Evolutionary conservation across 2,113 vertebrate genomes (phyloP), one percentile per base, ranked within the genome.

Genomic region (Dicerorhinus sumatrensis): DNA sequence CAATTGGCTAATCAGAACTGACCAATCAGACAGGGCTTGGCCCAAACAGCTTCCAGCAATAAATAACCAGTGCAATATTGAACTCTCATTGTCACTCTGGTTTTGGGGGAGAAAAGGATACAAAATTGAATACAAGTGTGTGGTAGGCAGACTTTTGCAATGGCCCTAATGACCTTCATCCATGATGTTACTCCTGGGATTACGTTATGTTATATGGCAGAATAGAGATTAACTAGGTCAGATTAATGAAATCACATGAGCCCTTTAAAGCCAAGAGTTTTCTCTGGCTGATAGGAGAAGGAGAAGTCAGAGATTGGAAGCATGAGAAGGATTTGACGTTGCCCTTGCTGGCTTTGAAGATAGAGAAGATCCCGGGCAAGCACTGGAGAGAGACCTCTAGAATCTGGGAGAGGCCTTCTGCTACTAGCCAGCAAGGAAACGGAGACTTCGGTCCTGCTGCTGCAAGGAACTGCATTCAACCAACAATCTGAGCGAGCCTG

Each of bases 171-270:
- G 67, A 54, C 27, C 31, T 18, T 67, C 27, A 11, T 21, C 33
- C 8, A 42, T 62, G 56, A 14, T 20, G 0, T 76, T 25, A 60
- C 18, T 65, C 31, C 33, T 46, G 27, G 39, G 23, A 60, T 65
- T 29, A 62, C 7, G 29, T 6, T 36, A 16, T 7, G 11, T 46
- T n/a, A 3, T 8, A 1, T 8, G 3, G 48, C 6, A 46, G 39
- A 29, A 58, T 2, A 62, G 48, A 75, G 46, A 27, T 21, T 76
- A 31, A n/a, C 27, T 3, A 9, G 18, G 20, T 3, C 3, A 10
- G 17, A 31, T 73, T 72, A 1, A 25, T 62, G 2, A 11, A 58
- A 46, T n/a, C 58, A 31, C 17, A 39, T 0, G 4, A 36, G 9
- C 31, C 20, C 29, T 33, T 27, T 18, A 36, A 39, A 65, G 8